These are phyloP conservation scores for Lasioglossum pauxillum DNA, from an alignment of 2,888 invertebrate species.

Conservation along the genomic window DNA sequence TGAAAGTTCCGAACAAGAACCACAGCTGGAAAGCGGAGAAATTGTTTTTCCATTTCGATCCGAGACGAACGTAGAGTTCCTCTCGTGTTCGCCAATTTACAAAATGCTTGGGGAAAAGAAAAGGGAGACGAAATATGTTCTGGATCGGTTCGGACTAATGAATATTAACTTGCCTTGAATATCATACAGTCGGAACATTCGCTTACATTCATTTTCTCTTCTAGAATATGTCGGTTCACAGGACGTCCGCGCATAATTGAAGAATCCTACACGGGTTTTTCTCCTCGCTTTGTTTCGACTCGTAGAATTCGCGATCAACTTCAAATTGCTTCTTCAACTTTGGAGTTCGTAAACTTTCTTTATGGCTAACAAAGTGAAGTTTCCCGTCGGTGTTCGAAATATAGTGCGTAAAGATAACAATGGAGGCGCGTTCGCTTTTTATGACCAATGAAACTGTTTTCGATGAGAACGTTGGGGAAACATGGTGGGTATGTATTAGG, in stretches of 20 bases:
- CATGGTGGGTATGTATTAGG: neutral
- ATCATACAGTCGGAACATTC: neutral
- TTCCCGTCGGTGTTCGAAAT: neutral
- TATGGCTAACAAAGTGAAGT: neutral
- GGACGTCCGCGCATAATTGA: neutral
- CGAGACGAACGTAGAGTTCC: neutral
- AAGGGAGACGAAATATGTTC: neutral
- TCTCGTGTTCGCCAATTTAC: constrained; percentile 22
- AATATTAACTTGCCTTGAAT: neutral
- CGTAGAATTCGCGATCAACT: neutral
- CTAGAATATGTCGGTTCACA: neutral
- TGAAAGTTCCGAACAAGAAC: constrained; percentile 5
- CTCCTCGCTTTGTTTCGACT: neutral
- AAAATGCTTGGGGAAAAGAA: neutral
- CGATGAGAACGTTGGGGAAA: neutral
- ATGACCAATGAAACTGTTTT: neutral
- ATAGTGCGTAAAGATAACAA: neutral
- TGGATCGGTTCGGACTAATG: neutral
- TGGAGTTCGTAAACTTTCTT: neutral
- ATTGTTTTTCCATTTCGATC: constrained; percentile 41
- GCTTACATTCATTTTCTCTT: neutral
- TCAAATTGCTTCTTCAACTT: neutral
- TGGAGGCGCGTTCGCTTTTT: neutral
- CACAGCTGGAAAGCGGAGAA: constrained; percentile 16
- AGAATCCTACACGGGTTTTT: neutral